These are phyloP conservation scores for Eudemis profundana DNA, from an alignment of 2,888 invertebrate species.

Conservation along the genomic window DNA sequence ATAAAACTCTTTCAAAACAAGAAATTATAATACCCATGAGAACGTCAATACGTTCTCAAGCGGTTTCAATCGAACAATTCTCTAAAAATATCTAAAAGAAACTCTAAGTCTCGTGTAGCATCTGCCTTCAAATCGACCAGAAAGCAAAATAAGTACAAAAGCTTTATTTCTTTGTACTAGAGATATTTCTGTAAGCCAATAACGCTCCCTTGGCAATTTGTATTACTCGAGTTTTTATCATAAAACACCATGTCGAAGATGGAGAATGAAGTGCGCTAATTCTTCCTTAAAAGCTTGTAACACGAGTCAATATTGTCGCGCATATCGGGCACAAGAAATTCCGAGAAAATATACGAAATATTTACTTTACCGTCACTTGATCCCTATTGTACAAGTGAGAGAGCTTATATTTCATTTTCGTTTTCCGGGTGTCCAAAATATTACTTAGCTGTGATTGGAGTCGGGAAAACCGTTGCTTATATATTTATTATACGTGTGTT, in stretches of 20 bases:
- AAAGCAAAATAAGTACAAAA: constrained; percentile 2
- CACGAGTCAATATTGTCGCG: constrained; percentile 41
- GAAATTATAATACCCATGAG: constrained; percentile 6
- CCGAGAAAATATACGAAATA: not conserved
- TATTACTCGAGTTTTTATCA: constrained; percentile 12
- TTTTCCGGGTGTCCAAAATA: not conserved
- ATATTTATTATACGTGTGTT: no score
- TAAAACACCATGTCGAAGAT: constrained; percentile 12
- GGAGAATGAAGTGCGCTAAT: constrained; percentile 39
- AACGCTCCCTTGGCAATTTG: constrained; percentile 15
- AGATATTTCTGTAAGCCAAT: constrained; percentile 14
- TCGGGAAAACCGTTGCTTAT: no score
- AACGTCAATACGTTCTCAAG: constrained; percentile 7
- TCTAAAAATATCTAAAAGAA: constrained; percentile 9
- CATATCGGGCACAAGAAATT: constrained; percentile 18
- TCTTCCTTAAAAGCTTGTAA: constrained; percentile 43
- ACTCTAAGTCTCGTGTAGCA: not conserved
- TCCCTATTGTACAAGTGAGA: constrained; percentile 5
- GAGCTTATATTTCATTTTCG: not conserved
- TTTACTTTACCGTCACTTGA: constrained; percentile 14
- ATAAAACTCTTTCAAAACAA: not conserved
- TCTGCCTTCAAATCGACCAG: constrained; percentile 5
- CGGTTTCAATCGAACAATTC: not conserved
- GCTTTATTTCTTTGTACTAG: constrained; percentile 11
- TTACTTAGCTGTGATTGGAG: not conserved